Evolutionary conservation across 1,140 invertebrate species (phyloP).

Genomic region (Formica selysi): DNA sequence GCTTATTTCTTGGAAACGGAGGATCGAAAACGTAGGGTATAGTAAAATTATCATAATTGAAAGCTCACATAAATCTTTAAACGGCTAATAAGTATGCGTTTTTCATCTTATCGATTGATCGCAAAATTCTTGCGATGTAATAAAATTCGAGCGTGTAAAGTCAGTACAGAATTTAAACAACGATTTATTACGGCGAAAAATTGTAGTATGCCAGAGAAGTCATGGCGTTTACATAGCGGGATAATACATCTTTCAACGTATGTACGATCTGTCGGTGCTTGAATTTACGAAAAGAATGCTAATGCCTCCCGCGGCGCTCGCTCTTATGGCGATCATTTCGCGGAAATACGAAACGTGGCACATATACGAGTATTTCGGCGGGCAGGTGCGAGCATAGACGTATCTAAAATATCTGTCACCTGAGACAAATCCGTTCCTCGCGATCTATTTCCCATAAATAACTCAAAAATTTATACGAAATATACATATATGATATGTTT

Average conservation of each 20-base stretch:
- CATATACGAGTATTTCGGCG: slow-evolving; percentile 19
- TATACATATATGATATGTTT: neutral
- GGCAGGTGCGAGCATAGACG: slow-evolving; percentile 10
- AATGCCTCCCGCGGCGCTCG: slow-evolving; percentile 39
- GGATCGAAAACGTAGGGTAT: neutral
- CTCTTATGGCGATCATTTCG: slow-evolving; percentile 56
- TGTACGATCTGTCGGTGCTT: slow-evolving; percentile 42
- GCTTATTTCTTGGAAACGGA: neutral
- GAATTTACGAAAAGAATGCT: slow-evolving; percentile 61
- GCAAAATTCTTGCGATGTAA: neutral
- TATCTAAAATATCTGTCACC: slow-evolving; percentile 33
- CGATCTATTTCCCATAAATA: slow-evolving; percentile 19
- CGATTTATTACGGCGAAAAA: slow-evolving; percentile 21
- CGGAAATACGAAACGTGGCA: slow-evolving; percentile 43
- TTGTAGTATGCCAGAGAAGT: slow-evolving; percentile 23
- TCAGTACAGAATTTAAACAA: neutral
- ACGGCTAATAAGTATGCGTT: neutral
- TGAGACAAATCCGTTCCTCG: neutral
- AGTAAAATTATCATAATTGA: slow-evolving; percentile 29
- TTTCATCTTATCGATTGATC: neutral
- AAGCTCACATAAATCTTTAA: neutral
- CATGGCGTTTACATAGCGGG: slow-evolving; percentile 14
- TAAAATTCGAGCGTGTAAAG: slow-evolving; percentile 18
- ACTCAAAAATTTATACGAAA: neutral
- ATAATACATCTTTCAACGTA: slow-evolving; percentile 45